These are phyloP conservation scores for Nyleta sp. DNA, from an alignment of 2,888 invertebrate genomes.

Conservation along the genomic window DNA sequence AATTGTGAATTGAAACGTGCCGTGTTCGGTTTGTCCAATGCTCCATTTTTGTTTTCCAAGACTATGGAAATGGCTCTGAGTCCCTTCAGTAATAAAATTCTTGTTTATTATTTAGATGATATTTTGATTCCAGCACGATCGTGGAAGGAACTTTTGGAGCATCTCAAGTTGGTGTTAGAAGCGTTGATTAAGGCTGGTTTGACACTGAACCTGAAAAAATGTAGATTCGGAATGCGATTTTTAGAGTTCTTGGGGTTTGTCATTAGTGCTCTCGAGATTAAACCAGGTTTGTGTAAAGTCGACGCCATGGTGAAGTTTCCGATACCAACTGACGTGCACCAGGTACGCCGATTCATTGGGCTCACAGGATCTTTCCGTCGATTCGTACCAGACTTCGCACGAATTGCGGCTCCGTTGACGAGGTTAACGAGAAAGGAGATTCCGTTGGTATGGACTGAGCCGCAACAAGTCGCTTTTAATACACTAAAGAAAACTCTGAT, in stretches of 20 bases:
- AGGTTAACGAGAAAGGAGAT: background rate
- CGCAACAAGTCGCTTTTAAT: slow-evolving; percentile 17
- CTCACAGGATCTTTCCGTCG: slow-evolving; percentile 51
- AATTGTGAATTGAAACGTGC: background rate
- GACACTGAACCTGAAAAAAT: background rate
- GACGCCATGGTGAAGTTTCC: slow-evolving; percentile 19
- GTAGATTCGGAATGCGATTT: background rate
- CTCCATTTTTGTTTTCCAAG: slow-evolving; percentile 68
- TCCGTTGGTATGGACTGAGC: slow-evolving; percentile 8
- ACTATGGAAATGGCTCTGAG: slow-evolving; percentile 46
- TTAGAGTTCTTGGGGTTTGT: slow-evolving; percentile 27
- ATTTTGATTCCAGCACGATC: background rate
- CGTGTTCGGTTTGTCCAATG: slow-evolving; percentile 59
- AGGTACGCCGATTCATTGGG: slow-evolving; percentile 44
- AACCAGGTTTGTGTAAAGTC: slow-evolving; percentile 21
- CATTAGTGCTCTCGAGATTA: slow-evolving; percentile 15
- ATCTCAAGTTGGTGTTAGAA: no score
- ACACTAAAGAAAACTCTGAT: background rate
- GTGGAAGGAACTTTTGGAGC: background rate
- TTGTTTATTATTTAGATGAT: slow-evolving; percentile 12
- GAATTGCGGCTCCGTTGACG: slow-evolving; percentile 10
- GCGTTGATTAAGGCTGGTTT: background rate
- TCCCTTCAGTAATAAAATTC: slow-evolving; percentile 3
- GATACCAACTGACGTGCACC: slow-evolving; percentile 46
- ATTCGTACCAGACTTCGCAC: slow-evolving; percentile 10